Conservation (phyloP, 2,888 invertebrate genomes). For the Ypsolopha sequella region DNA sequence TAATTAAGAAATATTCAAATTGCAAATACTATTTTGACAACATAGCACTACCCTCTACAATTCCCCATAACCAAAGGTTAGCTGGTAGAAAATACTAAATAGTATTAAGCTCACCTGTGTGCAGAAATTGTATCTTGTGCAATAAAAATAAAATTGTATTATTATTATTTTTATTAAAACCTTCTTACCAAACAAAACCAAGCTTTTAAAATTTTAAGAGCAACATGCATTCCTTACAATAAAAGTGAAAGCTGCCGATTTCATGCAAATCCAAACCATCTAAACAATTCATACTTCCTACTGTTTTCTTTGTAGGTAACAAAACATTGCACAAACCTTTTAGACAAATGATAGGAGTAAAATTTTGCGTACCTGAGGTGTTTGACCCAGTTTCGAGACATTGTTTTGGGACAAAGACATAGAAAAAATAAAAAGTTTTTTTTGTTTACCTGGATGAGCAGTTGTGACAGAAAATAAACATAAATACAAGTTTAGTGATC, state of each 20-base stretch:
- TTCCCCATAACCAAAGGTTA: no score
- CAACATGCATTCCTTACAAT: conserved; percentile 24
- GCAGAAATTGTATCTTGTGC: no score
- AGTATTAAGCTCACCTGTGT: no score
- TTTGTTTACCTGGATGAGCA: background rate
- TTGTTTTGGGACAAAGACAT: background rate
- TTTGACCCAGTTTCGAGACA: conserved; percentile 7
- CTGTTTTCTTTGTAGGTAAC: conserved; percentile 18
- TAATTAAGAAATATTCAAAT: no score
- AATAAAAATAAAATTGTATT: no score
- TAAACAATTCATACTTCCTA: conserved; percentile 35
- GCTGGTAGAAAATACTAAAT: no score
- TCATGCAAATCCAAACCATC: conserved; percentile 43
- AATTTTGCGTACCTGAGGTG: conserved; percentile 6
- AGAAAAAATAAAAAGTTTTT: background rate
- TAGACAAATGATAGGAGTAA: background rate
- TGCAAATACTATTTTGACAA: no score
- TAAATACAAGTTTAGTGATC: background rate
- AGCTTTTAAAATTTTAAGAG: no score
- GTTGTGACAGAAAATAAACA: background rate
- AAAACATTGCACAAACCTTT: conserved; percentile 6
- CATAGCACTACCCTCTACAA: no score
- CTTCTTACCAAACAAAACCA: no score
- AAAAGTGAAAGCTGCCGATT: conserved; percentile 53
- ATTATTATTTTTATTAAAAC: no score